A percentile compares a stretch with the other conserved stretches of the same genome.
These are phyloP conservation scores for Drosophila pseudoananassae DNA, from an alignment of 1,140 invertebrate species.

Conservation along the genomic window DNA sequence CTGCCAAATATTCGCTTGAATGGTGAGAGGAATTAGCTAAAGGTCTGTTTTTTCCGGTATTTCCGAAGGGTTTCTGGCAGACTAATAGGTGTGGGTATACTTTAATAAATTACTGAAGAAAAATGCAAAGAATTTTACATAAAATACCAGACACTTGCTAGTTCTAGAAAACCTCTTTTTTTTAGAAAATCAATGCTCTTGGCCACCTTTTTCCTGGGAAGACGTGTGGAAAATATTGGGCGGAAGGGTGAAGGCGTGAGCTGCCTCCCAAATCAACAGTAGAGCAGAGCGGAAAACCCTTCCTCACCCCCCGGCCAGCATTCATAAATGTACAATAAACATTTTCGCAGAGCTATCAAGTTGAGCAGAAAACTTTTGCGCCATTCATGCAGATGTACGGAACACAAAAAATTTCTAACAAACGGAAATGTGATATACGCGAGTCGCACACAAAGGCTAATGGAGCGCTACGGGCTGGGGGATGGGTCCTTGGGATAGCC, in stretches of 20 bases:
- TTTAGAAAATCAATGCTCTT: constrained; percentile 51
- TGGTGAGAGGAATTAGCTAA: constrained; percentile 54
- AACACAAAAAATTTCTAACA: constrained; percentile 72
- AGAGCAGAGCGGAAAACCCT: constrained; percentile 27
- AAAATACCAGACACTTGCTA: no score
- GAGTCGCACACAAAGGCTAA: constrained; percentile 71
- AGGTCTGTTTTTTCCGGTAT: constrained; percentile 15
- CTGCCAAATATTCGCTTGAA: constrained; percentile 36
- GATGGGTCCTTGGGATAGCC: constrained; percentile 26
- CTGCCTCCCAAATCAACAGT: constrained; percentile 65
- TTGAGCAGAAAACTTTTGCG: constrained; percentile 78
- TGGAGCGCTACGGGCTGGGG: constrained; percentile 24
- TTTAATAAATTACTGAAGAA: neutral
- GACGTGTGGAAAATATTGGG: constrained; percentile 79
- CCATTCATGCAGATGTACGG: constrained; percentile 66
- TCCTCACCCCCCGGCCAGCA: constrained; percentile 13
- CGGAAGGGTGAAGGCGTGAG: constrained; percentile 59
- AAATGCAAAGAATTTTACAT: neutral
- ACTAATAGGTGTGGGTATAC: constrained; percentile 2
- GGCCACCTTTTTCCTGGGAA: constrained; percentile 61
- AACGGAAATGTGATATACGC: constrained; percentile 82
- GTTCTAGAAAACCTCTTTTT: neutral
- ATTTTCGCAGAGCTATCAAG: constrained; percentile 75
- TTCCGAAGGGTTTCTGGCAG: constrained; percentile 7
- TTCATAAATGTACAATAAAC: constrained; percentile 62